phyloP scores from a whole-genome alignment of 1,140 invertebrate genomes.

The Aphaenogaster ashmeadi region DNA sequence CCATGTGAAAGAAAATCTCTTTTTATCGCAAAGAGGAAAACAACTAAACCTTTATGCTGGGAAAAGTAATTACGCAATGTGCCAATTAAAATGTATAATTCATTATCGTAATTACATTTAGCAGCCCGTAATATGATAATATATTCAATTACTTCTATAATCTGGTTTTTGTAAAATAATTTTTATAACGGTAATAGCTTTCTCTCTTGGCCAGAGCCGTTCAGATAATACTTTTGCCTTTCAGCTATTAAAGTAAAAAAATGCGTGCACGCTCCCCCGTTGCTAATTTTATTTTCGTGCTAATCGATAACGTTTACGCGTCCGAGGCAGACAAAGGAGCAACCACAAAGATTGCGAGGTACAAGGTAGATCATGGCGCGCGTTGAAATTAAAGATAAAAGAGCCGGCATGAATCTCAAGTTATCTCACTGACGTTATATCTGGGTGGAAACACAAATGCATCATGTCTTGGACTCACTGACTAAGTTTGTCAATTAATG shows the following conservation, averaged over 20 bases:
- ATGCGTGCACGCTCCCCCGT: conserved; percentile 46
- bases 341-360: conserved; percentile 34
- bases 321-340: conserved; percentile 47
- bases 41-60: neutral
- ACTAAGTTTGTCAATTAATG: neutral
- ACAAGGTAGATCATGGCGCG: conserved; percentile 31
- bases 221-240: conserved; percentile 40
- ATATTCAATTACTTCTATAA: conserved; percentile 15
- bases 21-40: conserved; percentile 4
- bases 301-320: conserved; percentile 52
- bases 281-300: conserved; percentile 57
- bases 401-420: neutral
- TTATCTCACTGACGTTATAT: conserved; percentile 24
- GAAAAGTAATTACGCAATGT: neutral
- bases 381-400: conserved; percentile 50
- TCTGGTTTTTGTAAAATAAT: conserved; percentile 11
- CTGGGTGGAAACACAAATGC: conserved; percentile 2
- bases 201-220: neutral
- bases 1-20: neutral
- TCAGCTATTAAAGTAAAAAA: conserved; percentile 39
- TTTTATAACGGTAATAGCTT: conserved; percentile 18
- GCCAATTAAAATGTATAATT: neutral
- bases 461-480: neutral
- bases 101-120: neutral
- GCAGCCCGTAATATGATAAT: neutral